Evolutionary conservation across 2,888 invertebrate species (phyloP).

Genomic region (Balanococcus diminutus): DNA sequence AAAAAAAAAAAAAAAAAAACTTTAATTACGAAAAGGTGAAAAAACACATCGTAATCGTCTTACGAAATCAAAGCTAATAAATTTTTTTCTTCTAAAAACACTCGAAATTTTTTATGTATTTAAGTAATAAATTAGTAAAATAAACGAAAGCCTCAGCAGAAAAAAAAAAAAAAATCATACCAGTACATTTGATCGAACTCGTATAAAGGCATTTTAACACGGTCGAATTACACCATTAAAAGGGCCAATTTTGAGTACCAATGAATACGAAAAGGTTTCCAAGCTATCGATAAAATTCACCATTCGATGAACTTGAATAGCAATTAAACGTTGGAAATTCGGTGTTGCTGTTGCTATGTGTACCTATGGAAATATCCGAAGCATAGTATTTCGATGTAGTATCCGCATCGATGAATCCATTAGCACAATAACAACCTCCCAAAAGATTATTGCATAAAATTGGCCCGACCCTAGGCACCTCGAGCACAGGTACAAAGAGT

Average conservation of each 20-base stretch:
- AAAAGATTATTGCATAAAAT: constrained; percentile 27
- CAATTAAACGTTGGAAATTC: constrained; percentile 32
- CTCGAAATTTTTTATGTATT: not conserved
- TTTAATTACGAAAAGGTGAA: not conserved
- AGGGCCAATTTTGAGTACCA: constrained; percentile 38
- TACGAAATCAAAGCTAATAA: not conserved
- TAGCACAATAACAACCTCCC: constrained; percentile 20
- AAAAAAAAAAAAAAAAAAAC: not conserved
- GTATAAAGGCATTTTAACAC: not conserved
- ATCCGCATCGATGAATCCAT: constrained; percentile 36
- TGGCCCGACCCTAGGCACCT: not conserved
- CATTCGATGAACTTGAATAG: constrained; percentile 40
- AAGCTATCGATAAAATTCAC: constrained; percentile 40
- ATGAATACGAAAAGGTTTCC: constrained; percentile 26
- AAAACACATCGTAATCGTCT: not conserved
- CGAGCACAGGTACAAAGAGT: not conserved
- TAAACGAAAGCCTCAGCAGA: too few relatives aligned
- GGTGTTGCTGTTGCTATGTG: not conserved
- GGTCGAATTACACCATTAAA: constrained; percentile 7
- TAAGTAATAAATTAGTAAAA: constrained; percentile 17
- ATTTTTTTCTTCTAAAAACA: not conserved
- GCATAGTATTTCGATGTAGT: not conserved
- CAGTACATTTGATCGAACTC: not conserved
- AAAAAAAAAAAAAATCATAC: not conserved
- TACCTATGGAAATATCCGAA: not conserved